Evolutionary conservation across 2,888 invertebrate species (phyloP).

Genomic region (Volucella inflata): DNA sequence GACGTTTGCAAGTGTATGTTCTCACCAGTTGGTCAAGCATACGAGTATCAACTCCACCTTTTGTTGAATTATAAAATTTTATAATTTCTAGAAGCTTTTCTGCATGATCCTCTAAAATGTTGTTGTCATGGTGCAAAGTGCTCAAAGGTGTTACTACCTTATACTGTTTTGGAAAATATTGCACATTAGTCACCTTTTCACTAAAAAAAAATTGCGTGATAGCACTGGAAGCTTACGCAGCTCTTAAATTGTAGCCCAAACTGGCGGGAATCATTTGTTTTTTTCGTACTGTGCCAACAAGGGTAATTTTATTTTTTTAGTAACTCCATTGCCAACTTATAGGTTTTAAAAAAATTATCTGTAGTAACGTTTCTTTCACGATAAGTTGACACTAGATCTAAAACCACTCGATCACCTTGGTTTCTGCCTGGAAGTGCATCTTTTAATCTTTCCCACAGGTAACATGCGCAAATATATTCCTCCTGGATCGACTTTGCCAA

Average conservation of each 20-base stretch:
- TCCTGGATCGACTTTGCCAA: too few relatives aligned
- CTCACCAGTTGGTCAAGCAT: too few relatives aligned
- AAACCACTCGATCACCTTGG: conserved; percentile 16
- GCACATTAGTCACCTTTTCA: not conserved
- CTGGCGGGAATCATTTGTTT: conserved; percentile 8
- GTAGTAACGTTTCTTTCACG: conserved; percentile 10
- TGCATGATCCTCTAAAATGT: not conserved
- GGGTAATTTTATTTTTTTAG: not conserved
- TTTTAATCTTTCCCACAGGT: conserved; percentile 7
- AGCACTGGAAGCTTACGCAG: conserved; percentile 11
- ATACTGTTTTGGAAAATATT: conserved; percentile 3
- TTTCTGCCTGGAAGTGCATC: not conserved
- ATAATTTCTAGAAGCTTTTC: conserved; percentile 1
- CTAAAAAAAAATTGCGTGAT: conserved; percentile 3
- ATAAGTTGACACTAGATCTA: conserved; percentile 15
- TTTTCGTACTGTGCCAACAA: conserved; percentile 13
- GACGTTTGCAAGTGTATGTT: too few relatives aligned
- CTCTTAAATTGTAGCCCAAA: conserved; percentile 12
- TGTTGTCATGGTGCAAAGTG: conserved; percentile 7
- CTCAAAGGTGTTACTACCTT: conserved; percentile 6
- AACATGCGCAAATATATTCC: too few relatives aligned
- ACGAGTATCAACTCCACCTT: too few relatives aligned
- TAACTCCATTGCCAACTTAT: too few relatives aligned
- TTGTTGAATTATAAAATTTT: too few relatives aligned
- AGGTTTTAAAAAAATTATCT: conserved; percentile 20